Percentiles rank a stretch among this genome's conserved stretches.
Conservation (phyloP, 1,140 invertebrate genomes). For the Prorops nasuta region DNA sequence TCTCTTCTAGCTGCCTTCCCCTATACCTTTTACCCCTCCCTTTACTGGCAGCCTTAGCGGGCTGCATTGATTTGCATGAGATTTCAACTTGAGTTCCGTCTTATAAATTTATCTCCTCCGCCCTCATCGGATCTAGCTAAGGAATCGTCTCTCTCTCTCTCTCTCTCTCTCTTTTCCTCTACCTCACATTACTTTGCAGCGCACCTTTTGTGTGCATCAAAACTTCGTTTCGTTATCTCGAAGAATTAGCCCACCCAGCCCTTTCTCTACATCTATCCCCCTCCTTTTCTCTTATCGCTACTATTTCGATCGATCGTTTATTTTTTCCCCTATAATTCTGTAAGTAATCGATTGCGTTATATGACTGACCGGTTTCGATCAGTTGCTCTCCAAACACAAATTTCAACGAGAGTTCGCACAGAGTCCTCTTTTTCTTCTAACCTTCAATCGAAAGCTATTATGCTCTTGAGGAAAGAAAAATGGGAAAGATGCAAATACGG, state of each 20-base stretch:
- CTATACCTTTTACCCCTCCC: conserved; percentile 10
- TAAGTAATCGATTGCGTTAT: no score
- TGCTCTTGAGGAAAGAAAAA: no score
- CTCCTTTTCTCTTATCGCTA: no score
- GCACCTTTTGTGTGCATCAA: background rate
- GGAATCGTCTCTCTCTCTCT: conserved; percentile 18
- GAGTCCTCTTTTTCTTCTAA: conserved; percentile 2
- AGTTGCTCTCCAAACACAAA: background rate
- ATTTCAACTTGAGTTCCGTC: conserved; percentile 35
- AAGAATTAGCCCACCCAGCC: no score
- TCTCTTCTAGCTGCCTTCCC: conserved; percentile 10
- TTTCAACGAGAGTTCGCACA: background rate
- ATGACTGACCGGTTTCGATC: conserved; percentile 15
- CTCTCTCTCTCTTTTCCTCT: background rate
- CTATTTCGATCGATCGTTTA: no score
- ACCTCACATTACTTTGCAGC: background rate
- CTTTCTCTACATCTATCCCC: no score
- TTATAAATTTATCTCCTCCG: conserved; percentile 34
- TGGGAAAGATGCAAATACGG: no score
- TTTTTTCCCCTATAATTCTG: no score
- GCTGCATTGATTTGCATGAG: conserved; percentile 47
- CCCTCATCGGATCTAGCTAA: conserved; percentile 26
- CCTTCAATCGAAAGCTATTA: no score
- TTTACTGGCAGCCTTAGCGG: conserved; percentile 16
- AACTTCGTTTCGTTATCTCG: background rate